phyloP scores from a whole-genome alignment of 2,113 vertebrate species.

The Carlito syrichta region DNA sequence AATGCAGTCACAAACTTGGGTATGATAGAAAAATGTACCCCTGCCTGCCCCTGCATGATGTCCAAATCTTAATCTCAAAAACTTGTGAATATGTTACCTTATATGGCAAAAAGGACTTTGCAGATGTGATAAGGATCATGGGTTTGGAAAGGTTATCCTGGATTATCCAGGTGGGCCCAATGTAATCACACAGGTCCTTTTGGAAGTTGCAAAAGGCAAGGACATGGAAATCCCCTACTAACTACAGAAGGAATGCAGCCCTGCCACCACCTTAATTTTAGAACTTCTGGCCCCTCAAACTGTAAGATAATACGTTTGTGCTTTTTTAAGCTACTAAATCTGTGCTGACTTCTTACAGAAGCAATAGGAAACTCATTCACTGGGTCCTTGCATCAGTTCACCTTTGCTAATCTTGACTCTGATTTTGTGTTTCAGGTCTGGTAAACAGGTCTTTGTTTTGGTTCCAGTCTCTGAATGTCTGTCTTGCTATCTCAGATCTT shows the following conservation, averaged over 20 bases:
- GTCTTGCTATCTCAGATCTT: neutral
- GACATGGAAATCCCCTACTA: neutral
- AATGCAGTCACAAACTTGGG: neutral
- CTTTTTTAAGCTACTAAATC: neutral
- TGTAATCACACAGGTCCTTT: neutral
- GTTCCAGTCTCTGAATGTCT: neutral
- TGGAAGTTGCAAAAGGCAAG: neutral
- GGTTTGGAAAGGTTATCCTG: neutral
- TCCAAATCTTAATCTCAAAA: neutral
- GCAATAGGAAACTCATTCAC: neutral
- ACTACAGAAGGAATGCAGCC: neutral
- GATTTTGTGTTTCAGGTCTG: neutral
- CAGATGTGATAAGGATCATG: neutral
- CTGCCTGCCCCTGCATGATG: accelerated
- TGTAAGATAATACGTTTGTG: neutral
- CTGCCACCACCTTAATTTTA: neutral
- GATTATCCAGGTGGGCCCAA: neutral
- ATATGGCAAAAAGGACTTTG: neutral
- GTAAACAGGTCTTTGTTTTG: neutral
- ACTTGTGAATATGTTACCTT: neutral
- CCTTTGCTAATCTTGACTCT: neutral
- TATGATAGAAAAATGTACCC: neutral
- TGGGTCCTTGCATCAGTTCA: neutral
- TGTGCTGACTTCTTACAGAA: neutral
- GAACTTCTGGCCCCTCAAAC: neutral